Evolutionary conservation across 2,113 vertebrate genomes (phyloP), one percentile per base, ranked within the genome.

Genomic region (Scomber colias): DNA sequence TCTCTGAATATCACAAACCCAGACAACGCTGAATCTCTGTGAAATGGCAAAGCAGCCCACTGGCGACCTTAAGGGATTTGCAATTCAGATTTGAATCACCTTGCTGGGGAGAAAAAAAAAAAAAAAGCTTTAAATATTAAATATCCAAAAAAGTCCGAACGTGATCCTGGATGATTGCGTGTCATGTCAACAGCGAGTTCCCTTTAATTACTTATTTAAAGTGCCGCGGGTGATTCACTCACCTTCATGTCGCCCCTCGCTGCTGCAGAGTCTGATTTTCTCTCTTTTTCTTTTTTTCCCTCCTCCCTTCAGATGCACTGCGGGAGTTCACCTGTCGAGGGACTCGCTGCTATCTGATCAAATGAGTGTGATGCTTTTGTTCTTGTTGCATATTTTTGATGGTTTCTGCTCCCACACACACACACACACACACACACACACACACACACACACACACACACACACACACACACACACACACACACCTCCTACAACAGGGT

Each of bases 81-180:
- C 76, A 75, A 80, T 77, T 83, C 73, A 85, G 73, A 85, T 81
- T 80, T 19, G 30, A 27, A 59, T 77, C 72, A 75, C 35, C 44
- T 63, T n/a, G 53, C 71, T 19, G 65, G 24, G 3, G 24, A 27
- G 24, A 27, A 27, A 27, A 21, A 72, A 65, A 69, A 49, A 21
- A 21, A 21, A 65, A 78, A 68, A 69, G 53, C 19, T 68, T 82
- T 72, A 83, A 85, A 87, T 80, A 84, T 82, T 68, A 85, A 77
- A 79, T 59, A 79, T 82, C 55, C 16, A 63, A 31, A 78, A 75
- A 78, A 75, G 74, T 81, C 84, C 59, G 75, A 77, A 83, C 11
- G 50, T 68, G 80, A 85, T 81, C 72, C 75, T 60, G 59, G 61
- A 27, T 87, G 80, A 90, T 77, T 79, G 67, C 30, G 24, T 71